A percentile compares a stretch with the other conserved stretches of the same genome.
These are phyloP conservation scores for Hoplostethus mediterraneus DNA, from an alignment of 2,797 vertebrate genomes.

Conservation along the genomic window DNA sequence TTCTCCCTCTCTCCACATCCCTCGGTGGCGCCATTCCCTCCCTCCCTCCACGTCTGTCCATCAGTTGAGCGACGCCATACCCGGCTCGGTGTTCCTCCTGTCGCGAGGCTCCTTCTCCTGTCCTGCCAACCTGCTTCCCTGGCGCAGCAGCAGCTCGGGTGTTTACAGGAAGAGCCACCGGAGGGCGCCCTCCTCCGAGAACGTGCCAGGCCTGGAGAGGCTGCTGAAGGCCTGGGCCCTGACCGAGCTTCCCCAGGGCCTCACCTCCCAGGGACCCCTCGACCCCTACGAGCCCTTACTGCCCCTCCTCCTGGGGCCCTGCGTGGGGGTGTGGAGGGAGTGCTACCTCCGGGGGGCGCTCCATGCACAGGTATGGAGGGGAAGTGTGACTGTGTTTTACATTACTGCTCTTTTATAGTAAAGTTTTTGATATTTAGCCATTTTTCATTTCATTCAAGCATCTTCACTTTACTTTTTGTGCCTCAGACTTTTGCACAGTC, in stretches of 20 bases:
- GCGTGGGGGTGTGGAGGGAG: constrained; percentile 90
- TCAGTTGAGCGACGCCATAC: constrained; percentile 75
- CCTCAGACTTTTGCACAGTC: too few species aligned
- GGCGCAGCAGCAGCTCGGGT: constrained; percentile 83
- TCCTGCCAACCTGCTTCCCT: constrained; percentile 89
- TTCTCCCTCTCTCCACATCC: neutral
- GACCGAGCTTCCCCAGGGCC: constrained; percentile 58
- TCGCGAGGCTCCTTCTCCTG: constrained; percentile 87
- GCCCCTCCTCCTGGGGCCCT: constrained; percentile 88
- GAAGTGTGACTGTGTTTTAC: neutral
- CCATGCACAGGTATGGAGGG: constrained; percentile 87
- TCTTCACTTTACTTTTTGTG: too few species aligned
- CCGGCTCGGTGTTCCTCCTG: constrained; percentile 84
- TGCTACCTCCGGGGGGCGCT: constrained; percentile 92
- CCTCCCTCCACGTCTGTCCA: neutral
- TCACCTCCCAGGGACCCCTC: constrained; percentile 57
- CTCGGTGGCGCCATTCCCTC: neutral
- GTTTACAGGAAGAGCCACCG: constrained; percentile 85
- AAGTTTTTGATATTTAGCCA: too few species aligned
- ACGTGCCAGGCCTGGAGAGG: constrained; percentile 84
- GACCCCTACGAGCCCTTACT: constrained; percentile 85
- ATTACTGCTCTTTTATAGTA: too few species aligned
- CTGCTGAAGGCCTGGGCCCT: constrained; percentile 79
- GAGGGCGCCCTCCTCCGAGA: constrained; percentile 85
- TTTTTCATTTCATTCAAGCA: too few species aligned